phyloP scores from a whole-genome alignment of 2,113 vertebrate species.

The Periophthalmodon schlosseri region DNA sequence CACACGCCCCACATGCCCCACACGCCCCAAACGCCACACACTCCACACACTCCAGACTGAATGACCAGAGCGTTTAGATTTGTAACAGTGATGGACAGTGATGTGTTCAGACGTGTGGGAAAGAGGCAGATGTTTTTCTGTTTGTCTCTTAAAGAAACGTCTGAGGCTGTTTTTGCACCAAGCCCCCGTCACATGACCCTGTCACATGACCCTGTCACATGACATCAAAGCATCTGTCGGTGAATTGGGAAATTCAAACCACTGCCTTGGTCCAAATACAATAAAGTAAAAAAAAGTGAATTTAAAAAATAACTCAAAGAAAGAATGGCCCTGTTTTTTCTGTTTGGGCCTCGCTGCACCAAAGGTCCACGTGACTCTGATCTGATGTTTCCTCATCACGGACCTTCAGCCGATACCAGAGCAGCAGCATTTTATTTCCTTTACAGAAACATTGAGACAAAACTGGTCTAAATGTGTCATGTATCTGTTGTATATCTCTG shows the following conservation, averaged over 20 bases:
- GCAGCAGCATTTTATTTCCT: too few species aligned
- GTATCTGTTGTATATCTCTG: too few species aligned
- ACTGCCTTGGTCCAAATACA: neutral
- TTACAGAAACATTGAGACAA: too few species aligned
- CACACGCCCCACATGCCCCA: neutral
- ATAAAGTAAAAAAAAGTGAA: neutral
- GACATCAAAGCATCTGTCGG: neutral
- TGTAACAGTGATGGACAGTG: conserved; percentile 1
- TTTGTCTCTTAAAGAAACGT: neutral
- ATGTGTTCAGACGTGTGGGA: neutral
- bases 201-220: neutral
- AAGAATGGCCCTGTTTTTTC: neutral
- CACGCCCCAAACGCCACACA: neutral
- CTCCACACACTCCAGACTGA: neutral
- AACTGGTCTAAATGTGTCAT: too few species aligned
- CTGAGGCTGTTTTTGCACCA: neutral
- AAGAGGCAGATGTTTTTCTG: neutral
- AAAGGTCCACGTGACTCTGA: too few species aligned
- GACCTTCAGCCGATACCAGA: too few species aligned
- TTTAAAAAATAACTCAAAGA: neutral
- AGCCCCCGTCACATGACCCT: neutral
- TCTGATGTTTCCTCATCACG: too few species aligned
- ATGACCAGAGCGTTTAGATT: neutral
- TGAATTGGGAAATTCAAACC: neutral
- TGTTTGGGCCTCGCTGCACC: too few species aligned